Base-by-base conservation (phyloP, 2,888 invertebrate species). In the Gonocerus acuteangulatus region DNA sequence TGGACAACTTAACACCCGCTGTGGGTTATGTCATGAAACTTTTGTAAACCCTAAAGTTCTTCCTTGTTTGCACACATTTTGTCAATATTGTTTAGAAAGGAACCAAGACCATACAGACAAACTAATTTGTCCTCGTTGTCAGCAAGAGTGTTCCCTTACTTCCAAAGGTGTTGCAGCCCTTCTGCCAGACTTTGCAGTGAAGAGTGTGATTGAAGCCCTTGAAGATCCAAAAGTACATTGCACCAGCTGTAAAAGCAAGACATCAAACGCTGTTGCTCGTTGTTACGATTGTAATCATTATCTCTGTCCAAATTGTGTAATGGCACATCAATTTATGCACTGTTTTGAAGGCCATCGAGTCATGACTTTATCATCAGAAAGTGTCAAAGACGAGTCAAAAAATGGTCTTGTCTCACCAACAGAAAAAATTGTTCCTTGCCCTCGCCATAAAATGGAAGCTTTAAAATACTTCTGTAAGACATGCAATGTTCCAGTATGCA, bases 271-370 rank as follows among this genome's bases (percentile, higher is more conserved):
- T 49, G 91, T 95, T 62, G 95, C 95, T 65, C 89, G 92, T 74
- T 96, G 95, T 77, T 88, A 92, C 72, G 95, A 96, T 76, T 99
- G 97, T 77, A 89, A 90, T 72, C 94, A 94, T 74, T 92, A 89
- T 74, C 83, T 99, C 69, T 97, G 97, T 78, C 86, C 90, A 63
- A 94, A 95, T 75, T 97, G 97, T 82, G 93, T 94, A 71, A 95
- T 95, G 86, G 96, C 96, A 66, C 97, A 97, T 77, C 93, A 95
- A 78, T 95, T 91, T 75, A 96, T 97, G 95, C 95, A 95, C 76
- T 96, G 95, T 75, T 97, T 97, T 76, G 94, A 95, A 75, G 95
- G 94, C 66, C 95, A 96, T 76, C 85, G 93, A 62, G 93, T 95
- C 63, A 82, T 89, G 69, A 74, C 74, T 59, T 71, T 80, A 57